phyloP scores from a whole-genome alignment of 2,797 vertebrate genomes.

The Tympanoctomys barrerae region DNA sequence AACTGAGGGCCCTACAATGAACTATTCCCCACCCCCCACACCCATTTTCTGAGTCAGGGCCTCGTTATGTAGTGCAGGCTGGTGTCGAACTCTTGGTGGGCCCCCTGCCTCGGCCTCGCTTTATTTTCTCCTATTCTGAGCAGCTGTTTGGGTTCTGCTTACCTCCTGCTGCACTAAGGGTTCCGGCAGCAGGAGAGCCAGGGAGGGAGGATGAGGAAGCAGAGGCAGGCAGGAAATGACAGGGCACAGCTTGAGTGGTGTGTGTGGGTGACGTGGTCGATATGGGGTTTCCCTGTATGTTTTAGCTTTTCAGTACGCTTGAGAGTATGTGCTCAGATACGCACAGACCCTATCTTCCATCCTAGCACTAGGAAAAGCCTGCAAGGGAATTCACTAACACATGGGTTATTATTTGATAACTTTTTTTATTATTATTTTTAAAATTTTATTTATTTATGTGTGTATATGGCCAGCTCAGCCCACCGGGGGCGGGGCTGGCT shows the following conservation, averaged over 20 bases:
- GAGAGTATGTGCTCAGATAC: background rate
- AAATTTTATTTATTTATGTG: too few relatives aligned
- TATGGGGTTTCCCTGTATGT: background rate
- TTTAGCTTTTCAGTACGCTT: background rate
- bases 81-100: background rate
- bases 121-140: background rate
- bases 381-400: background rate
- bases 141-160: background rate
- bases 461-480: too few relatives aligned
- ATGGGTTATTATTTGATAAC: background rate
- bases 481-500: too few relatives aligned
- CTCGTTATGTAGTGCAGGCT: background rate
- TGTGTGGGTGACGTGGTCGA: background rate
- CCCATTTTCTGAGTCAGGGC: background rate
- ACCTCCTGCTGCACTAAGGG: background rate
- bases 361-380: background rate
- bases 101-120: background rate
- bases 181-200: background rate
- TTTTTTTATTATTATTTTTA: background rate
- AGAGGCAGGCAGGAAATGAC: background rate
- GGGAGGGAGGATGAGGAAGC: too few relatives aligned
- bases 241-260: background rate
- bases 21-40: background rate
- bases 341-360: background rate
- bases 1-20: slow-evolving; percentile 3